Evolutionary conservation across 1,140 invertebrate genomes (phyloP), one percentile per base, ranked within the genome.

Genomic region (Psix sp.): DNA sequence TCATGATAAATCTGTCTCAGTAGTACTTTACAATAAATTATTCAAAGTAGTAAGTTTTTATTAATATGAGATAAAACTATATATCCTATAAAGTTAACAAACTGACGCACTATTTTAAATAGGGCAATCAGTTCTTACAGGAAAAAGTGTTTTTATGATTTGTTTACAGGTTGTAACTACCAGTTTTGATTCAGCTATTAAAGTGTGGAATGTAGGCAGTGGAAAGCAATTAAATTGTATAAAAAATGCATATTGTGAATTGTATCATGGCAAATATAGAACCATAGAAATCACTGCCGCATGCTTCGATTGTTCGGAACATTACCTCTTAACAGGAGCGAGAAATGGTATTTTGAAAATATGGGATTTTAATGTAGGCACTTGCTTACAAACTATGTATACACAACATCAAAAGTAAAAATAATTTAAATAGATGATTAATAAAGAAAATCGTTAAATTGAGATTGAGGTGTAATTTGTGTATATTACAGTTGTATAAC

Each of bases 361-460:
- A 5, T 95, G 94, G 94, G 93, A 94, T 80, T 94, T 94, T 73
- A 94, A 93, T 77, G 91, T 91, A 16, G 92, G 92, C 0, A 87
- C 88, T 0, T 93, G 92, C 72, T 77, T 94, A 18, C 83, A 90
- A 51, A 89, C 88, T 18, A 90, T 93, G 90, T 80, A 81, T 17
- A 90, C 92, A 14, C 89, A 90, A 54, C 79, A 87, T 38, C 89
- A 90, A 18, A 76, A 76, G 82, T 83, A 77, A 29, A 29, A 29
- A 29, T 7, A 3, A 29, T 7, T 10, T 1, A 29, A 29, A 29
- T 29, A 5, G 21, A 24, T 24, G 9, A 24, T 10, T 10, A 7
- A 29, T 29, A 29, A 29, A 10, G 2, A 7, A 29, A 29, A 29
- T 29, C n/a, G n/a, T 29, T n/a, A 29, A 29, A 5, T 24, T 24